phyloP scores from a whole-genome alignment of 2,113 vertebrate genomes.

The Ceyx melanurus region DNA sequence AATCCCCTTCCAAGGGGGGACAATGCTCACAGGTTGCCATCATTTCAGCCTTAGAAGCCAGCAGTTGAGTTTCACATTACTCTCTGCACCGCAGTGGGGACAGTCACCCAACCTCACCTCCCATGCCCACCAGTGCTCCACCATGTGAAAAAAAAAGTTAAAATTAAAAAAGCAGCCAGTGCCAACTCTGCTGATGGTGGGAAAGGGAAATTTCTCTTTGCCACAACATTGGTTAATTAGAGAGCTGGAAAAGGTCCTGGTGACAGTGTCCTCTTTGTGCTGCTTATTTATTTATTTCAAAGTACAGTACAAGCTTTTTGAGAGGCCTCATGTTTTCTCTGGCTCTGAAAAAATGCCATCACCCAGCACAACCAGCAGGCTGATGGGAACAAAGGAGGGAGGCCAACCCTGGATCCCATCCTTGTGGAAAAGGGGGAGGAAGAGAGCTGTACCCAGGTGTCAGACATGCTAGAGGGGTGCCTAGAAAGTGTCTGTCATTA shows the following conservation, averaged over 20 bases:
- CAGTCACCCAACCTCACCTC: conserved; percentile 23
- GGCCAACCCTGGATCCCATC: not conserved
- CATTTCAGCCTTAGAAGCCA: not conserved
- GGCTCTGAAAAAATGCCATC: conserved; percentile 68
- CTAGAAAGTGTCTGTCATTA: not conserved
- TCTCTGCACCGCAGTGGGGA: not conserved
- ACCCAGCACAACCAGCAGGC: conserved; percentile 67
- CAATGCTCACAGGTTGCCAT: not conserved
- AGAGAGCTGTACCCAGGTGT: conserved; percentile 6
- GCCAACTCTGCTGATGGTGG: conserved; percentile 55
- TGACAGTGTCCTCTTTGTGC: conserved; percentile 76
- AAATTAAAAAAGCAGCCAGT: not conserved
- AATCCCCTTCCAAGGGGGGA: not conserved
- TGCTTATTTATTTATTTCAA: conserved; percentile 56
- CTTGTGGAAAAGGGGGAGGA: conserved; percentile 36
- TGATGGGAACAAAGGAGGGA: conserved; percentile 63
- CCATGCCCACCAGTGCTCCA: not conserved
- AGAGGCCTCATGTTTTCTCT: conserved; percentile 76
- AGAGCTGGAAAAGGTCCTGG: conserved; percentile 25
- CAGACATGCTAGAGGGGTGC: not conserved
- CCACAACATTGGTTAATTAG: conserved; percentile 67
- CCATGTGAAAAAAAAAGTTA: not conserved
- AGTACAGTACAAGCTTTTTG: conserved; percentile 62
- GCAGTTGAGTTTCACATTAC: not conserved
- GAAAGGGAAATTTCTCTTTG: conserved; percentile 64